Percentiles rank a stretch among this genome's conserved stretches.
Conservation (phyloP, 1,140 invertebrate species). For the Heterodera carotae region DNA sequence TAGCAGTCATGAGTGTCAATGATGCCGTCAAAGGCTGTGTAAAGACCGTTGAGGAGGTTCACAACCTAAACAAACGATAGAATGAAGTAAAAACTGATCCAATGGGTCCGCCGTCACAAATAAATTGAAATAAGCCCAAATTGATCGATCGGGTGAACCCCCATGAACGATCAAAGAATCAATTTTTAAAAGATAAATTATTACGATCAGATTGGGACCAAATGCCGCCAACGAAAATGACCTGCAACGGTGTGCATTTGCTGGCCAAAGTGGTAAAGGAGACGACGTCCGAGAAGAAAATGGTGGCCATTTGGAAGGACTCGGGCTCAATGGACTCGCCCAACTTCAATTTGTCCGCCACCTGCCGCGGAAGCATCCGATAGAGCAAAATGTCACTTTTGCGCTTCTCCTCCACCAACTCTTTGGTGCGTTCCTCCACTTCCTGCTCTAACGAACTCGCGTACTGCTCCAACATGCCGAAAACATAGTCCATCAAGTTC, state of each 20-base stretch:
- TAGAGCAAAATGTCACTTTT: constrained; percentile 85
- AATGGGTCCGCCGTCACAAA: too few relatives aligned
- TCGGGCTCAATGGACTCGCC: constrained; percentile 89
- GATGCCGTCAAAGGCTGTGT: constrained; percentile 88
- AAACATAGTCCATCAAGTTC: constrained; percentile 83
- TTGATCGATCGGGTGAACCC: too few relatives aligned
- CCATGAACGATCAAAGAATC: too few relatives aligned
- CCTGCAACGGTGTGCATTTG: constrained; percentile 85
- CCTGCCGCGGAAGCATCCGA: constrained; percentile 84
- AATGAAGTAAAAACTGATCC: too few relatives aligned
- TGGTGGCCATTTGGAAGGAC: constrained; percentile 87
- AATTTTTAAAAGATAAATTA: too few relatives aligned
- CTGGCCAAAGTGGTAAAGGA: constrained; percentile 94
- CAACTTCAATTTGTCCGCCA: constrained; percentile 74
- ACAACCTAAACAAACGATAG: constrained; percentile 74
- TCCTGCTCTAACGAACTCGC: constrained; percentile 79
- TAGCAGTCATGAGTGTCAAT: constrained; percentile 80
- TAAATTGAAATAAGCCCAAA: too few relatives aligned
- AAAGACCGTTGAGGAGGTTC: constrained; percentile 90
- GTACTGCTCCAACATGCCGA: constrained; percentile 83
- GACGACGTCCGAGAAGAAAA: constrained; percentile 98
- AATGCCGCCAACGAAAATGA: too few relatives aligned
- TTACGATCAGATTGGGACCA: too few relatives aligned
- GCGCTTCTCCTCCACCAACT: constrained; percentile 89
- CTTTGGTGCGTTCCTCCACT: constrained; percentile 87